Base-by-base conservation (phyloP, 2,113 vertebrate genomes). In the Vicugna pacos region DNA sequence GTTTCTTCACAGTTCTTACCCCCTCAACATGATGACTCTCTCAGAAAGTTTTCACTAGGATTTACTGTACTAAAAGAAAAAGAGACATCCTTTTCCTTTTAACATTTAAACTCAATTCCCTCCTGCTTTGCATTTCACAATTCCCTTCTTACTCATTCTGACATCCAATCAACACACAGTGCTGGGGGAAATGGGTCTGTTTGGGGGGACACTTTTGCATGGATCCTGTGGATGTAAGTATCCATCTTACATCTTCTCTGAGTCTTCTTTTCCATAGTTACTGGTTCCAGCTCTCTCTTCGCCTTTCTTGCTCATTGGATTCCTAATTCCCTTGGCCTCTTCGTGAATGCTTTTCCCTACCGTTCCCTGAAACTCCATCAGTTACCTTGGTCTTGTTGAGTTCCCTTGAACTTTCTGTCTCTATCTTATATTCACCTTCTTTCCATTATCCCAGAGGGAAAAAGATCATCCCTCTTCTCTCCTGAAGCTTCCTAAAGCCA, bases 381-480 rank as follows among this genome's bases (percentile, higher is more conserved):
- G 24, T 84, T 64, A 79, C 48, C 35, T 17, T 11, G 38, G 70
- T 38, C 35, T 95, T 72, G 42, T 70, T 70, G 83, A 79, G 79
- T 93, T 38, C 24, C 72, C 64, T 93, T 72, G 24, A 84, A 56
- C 56, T 85, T 72, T 85, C 35, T 79, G 17, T 90, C 32, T 85
- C 46, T 65, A 72, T 72, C 79, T 93, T 72, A 64, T 72, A 79
- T 77, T 79, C 62, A 85, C 8, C 64, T 80, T 94, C 35, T 90
- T 96, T 56, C 72, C 46, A 38, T 85, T 56, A 38, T 32, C 64
- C 79, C 26, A 32, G 64, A 13, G 14, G 38, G 38, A 4, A 42
- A 32, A 90, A 93, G 52, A 46, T 82, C 38, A 82, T 64, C 85
- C 7, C 15, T 82, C 24, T 77, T 79, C 77, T 96, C 35, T 85